Conservation (phyloP, 2,888 invertebrate species). For the Idaea straminata region DNA sequence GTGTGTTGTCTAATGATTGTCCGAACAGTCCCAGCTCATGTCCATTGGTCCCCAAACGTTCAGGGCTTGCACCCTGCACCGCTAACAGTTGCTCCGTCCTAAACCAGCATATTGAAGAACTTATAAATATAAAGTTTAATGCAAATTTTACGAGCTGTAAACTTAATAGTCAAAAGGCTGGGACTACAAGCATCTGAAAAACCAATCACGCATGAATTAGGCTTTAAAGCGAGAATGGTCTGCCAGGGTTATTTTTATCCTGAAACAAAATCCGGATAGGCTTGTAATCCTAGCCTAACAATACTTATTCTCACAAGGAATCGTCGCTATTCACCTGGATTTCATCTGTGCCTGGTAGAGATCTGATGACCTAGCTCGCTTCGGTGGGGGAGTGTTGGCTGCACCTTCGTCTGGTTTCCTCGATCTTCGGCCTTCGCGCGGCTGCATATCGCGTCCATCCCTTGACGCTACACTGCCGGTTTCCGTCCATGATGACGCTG, state of each 20-base stretch:
- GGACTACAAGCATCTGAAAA: too few relatives aligned
- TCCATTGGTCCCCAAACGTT: slow-evolving; percentile 81
- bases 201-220: too few relatives aligned
- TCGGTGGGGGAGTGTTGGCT: slow-evolving; percentile 82
- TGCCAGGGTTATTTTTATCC: too few relatives aligned
- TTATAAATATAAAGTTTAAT: slow-evolving; percentile 45
- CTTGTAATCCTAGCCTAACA: slow-evolving; percentile 3
- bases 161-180: neutral
- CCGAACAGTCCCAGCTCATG: slow-evolving; percentile 87
- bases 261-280: too few relatives aligned
- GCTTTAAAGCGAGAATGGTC: too few relatives aligned
- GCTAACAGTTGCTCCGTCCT: slow-evolving; percentile 74
- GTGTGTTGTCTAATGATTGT: slow-evolving; percentile 88
- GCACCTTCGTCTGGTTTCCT: slow-evolving; percentile 75
- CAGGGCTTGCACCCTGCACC: slow-evolving; percentile 78
- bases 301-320: slow-evolving; percentile 17
- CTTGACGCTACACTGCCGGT: slow-evolving; percentile 69
- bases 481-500: slow-evolving; percentile 74
- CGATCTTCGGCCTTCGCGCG: slow-evolving; percentile 71
- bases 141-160: neutral
- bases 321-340: slow-evolving; percentile 63
- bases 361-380: slow-evolving; percentile 85
- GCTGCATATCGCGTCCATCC: slow-evolving; percentile 59
- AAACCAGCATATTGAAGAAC: slow-evolving; percentile 53
- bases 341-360: slow-evolving; percentile 82